phyloP scores from a whole-genome alignment of 1,140 invertebrate species.

The Zophobas morio region DNA sequence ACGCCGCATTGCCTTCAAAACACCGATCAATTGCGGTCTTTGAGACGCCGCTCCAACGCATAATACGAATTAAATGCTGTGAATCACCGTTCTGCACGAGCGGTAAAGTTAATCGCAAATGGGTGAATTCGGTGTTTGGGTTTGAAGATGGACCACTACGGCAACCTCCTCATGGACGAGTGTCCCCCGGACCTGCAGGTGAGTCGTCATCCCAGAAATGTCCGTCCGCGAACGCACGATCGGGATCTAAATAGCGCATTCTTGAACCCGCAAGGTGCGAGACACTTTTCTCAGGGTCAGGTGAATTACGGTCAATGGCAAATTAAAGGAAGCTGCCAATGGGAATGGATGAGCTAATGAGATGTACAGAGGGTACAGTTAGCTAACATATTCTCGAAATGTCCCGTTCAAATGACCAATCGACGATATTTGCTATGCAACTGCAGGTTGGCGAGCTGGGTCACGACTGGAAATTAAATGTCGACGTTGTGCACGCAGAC shows the following conservation, averaged over 20 bases:
- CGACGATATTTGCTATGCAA: slow-evolving; percentile 10
- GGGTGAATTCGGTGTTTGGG: no score
- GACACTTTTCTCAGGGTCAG: slow-evolving; percentile 4
- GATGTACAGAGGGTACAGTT: slow-evolving; percentile 34
- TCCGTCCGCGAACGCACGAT: no score
- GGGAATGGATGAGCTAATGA: slow-evolving; percentile 21
- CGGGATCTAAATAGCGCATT: not conserved
- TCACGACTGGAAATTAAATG: slow-evolving; percentile 36
- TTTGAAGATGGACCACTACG: not conserved
- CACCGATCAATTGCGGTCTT: slow-evolving; percentile 51
- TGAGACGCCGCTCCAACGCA: slow-evolving; percentile 37
- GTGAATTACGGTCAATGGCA: slow-evolving; percentile 1
- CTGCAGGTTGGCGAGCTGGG: slow-evolving; percentile 13
- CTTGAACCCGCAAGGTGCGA: not conserved
- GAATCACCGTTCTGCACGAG: slow-evolving; percentile 39
- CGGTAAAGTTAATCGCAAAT: no score
- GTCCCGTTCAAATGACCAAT: slow-evolving; percentile 34
- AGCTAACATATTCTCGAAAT: slow-evolving; percentile 15
- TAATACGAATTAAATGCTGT: slow-evolving; percentile 21
- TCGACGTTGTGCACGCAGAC: no score
- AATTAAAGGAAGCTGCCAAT: slow-evolving; percentile 14
- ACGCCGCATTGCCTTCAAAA: slow-evolving; percentile 47
- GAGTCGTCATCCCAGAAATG: slow-evolving; percentile 14
- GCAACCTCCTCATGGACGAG: slow-evolving; percentile 54
- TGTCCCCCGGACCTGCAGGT: slow-evolving; percentile 58